Percentiles rank a stretch among this genome's conserved stretches.
Evolutionary conservation across 2,888 invertebrate species (phyloP).

Genomic region (Melanotus villosus): DNA sequence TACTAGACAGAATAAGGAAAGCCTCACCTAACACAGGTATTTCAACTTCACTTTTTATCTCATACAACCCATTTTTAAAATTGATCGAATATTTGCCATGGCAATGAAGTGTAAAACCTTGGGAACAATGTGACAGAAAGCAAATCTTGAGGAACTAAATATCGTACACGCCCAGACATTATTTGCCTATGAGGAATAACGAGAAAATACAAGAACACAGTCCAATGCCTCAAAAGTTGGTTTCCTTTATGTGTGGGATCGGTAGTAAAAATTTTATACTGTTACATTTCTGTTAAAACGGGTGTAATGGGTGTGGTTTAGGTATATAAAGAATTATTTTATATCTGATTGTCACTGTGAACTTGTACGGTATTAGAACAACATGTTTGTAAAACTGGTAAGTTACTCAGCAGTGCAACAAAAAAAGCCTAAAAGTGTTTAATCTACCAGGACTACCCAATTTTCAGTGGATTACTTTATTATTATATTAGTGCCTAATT

Average conservation of each 20-base stretch:
- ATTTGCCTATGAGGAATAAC: conserved; percentile 20
- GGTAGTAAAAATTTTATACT: conserved; percentile 63
- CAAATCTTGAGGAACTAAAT: conserved; percentile 53
- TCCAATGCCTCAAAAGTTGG: conserved; percentile 49
- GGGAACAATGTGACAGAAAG: conserved; percentile 64
- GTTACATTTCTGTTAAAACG: conserved; percentile 64
- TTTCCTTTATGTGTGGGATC: conserved; percentile 64
- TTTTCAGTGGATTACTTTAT: conserved; percentile 7
- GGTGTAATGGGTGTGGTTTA: conserved; percentile 64
- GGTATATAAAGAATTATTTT: conserved; percentile 63
- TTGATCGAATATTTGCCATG: conserved; percentile 66
- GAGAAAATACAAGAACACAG: conserved; percentile 33
- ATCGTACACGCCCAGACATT: conserved; percentile 46
- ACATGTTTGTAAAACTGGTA: conserved; percentile 69
- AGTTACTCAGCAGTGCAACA: conserved; percentile 54
- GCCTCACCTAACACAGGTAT: conserved; percentile 67
- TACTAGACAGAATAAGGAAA: conserved; percentile 63
- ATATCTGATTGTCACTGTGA: conserved; percentile 61
- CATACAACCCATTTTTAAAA: conserved; percentile 60
- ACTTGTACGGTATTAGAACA: conserved; percentile 59
- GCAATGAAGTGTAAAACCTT: conserved; percentile 67
- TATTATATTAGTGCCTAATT: neutral
- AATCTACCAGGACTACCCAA: neutral
- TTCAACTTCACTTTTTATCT: conserved; percentile 60
- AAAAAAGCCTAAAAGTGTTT: conserved; percentile 2